A percentile compares a stretch with the other conserved stretches of the same genome.
These are phyloP conservation scores for Syrmaticus mikado DNA, from an alignment of 2,113 vertebrate species.

Conservation along the genomic window DNA sequence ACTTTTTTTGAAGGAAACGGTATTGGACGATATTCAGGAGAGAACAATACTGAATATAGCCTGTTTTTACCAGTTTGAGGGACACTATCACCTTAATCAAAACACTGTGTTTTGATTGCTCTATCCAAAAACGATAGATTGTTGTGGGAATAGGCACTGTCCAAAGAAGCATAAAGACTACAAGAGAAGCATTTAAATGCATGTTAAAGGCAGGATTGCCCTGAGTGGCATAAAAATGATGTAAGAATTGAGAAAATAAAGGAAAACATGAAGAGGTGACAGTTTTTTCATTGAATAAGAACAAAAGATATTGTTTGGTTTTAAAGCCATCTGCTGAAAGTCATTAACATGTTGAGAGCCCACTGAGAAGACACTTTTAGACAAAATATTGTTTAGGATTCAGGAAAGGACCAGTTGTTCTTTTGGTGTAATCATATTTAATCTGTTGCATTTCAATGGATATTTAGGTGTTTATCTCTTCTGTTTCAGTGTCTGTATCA, in stretches of 20 bases:
- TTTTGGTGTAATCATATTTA: neutral
- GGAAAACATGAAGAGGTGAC: neutral
- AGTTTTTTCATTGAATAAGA: neutral
- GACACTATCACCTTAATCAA: neutral
- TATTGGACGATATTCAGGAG: neutral
- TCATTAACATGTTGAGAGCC: neutral
- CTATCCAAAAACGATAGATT: neutral
- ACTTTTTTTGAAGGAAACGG: neutral
- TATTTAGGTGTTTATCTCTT: rapidly evolving
- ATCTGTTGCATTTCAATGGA: neutral
- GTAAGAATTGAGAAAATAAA: neutral
- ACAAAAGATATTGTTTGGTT: neutral
- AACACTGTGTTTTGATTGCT: neutral
- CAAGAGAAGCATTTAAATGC: neutral
- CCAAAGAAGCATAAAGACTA: neutral
- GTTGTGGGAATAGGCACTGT: neutral
- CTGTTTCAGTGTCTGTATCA: neutral
- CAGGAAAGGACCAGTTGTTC: neutral
- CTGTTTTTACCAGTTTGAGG: neutral
- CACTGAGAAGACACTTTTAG: neutral
- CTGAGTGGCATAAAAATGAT: neutral
- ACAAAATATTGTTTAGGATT: neutral
- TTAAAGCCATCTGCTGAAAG: neutral
- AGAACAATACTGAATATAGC: neutral
- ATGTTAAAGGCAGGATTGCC: neutral